phyloP scores from a whole-genome alignment of 30 jellyfish, hydroid and myxozoan species.

The Haliclystus octoradiatus region DNA sequence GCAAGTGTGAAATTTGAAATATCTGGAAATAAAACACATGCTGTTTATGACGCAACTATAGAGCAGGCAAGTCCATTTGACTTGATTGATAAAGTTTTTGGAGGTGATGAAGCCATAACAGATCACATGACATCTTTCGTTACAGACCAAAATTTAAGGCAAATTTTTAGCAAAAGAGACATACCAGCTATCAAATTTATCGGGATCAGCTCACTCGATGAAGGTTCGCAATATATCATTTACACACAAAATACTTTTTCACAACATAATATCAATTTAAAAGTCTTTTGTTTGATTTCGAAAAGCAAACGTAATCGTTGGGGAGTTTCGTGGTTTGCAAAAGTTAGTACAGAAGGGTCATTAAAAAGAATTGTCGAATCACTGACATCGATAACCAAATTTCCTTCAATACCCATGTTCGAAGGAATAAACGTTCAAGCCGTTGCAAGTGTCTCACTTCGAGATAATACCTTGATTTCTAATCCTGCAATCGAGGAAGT shows the following conservation, averaged over 20 bases:
- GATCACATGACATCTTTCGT: neutral
- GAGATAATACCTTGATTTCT: neutral
- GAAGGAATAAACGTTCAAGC: neutral
- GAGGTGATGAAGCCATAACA: neutral
- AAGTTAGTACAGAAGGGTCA: neutral
- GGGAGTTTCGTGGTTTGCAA: neutral
- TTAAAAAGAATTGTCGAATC: neutral
- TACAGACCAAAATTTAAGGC: neutral
- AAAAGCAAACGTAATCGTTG: neutral
- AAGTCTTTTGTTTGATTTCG: neutral
- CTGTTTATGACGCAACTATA: neutral
- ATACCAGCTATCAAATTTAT: neutral
- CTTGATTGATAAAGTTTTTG: neutral
- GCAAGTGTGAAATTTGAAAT: neutral
- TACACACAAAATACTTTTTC: no score
- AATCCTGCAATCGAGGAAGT: neutral
- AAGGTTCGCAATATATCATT: neutral
- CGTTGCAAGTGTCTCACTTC: neutral
- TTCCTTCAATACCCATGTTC: neutral
- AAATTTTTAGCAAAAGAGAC: neutral
- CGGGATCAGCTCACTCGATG: neutral
- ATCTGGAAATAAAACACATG: neutral
- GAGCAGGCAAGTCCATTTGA: neutral
- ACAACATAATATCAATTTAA: no score
- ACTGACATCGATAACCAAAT: neutral